Evolutionary conservation across 2,888 invertebrate genomes (phyloP), one percentile per base, ranked within the genome.

Genomic region (Hecatera dysodea): DNA sequence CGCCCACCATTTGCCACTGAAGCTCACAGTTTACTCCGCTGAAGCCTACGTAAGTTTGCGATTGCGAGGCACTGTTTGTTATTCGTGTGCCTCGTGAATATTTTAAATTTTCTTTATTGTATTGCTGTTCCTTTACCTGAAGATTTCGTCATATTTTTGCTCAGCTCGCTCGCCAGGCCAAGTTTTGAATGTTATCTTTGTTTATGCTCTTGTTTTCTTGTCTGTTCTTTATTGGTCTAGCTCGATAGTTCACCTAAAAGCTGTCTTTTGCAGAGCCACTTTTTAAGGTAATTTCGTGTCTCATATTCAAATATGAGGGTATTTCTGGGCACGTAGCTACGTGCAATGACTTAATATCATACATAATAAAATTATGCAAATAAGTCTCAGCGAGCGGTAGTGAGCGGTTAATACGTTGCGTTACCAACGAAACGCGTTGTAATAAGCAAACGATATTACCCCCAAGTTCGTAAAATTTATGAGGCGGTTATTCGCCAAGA

Each of bases 381-480:
- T 91, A 90, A 73, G 69, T 83, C 81, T 81, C 86, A 86, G 87
- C 86, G 81, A 86, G 88, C 86, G 89, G 88, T 87, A 87, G 87
- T 89, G 83, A 87, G 88, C 86, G 87, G 87, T 88, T 89, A 87
- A 88, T 90, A 88, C 87, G 84, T 85, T 87, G 86, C 87, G 87
- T 89, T 90, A 86, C 88, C 88, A 75, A 80, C 86, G 84, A 84
- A 90, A 91, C 87, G 90, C 89, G 87, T 89, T 87, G 89, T 92
- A 90, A 93, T 92, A 93, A 91, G 89, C 89, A 89, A 93, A 92
- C 92, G 92, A 91, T 93, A 94, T 90, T 91, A 92, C 92, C 87
- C 87, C 83, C 71, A 89, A 90, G 91, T 93, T 91, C 92, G 91
- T 93, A 92, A 94, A 94, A 92, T 94, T 93, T 93, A 94, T 90